These are phyloP conservation scores for Mycetomoellerius zeteki DNA, from an alignment of 1,140 invertebrate species.

Conservation along the genomic window DNA sequence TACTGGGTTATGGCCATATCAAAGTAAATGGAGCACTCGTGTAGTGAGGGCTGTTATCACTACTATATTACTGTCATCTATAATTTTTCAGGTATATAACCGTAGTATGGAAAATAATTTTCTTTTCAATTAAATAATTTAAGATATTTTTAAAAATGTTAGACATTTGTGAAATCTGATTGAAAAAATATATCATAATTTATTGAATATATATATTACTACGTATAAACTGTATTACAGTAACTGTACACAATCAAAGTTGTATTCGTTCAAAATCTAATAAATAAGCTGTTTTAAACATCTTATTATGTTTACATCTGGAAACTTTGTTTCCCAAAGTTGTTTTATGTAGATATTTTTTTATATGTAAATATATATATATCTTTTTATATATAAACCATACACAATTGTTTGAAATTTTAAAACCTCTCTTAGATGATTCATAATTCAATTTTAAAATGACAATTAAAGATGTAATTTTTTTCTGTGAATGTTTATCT, in stretches of 20 bases:
- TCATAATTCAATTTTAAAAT: neutral
- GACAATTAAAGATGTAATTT: neutral
- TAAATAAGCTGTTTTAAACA: neutral
- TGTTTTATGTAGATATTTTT: neutral
- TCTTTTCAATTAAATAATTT: neutral
- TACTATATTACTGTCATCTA: neutral
- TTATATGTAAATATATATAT: neutral
- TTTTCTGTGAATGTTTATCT: neutral
- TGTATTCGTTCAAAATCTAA: neutral
- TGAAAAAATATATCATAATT: no score
- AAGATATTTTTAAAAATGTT: neutral
- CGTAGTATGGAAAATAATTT: neutral
- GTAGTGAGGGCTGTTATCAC: neutral
- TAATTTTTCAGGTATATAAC: neutral
- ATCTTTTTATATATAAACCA: neutral
- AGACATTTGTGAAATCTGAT: neutral
- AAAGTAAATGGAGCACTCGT: neutral
- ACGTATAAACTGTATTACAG: no score
- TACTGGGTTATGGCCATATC: conserved; percentile 2
- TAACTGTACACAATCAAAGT: no score
- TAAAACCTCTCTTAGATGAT: neutral
- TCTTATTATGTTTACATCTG: no score
- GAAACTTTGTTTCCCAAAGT: neutral
- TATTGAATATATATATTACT: no score
- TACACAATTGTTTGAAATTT: neutral